phyloP scores from a whole-genome alignment of 2,113 vertebrate species.

The Azemiops feae region DNA sequence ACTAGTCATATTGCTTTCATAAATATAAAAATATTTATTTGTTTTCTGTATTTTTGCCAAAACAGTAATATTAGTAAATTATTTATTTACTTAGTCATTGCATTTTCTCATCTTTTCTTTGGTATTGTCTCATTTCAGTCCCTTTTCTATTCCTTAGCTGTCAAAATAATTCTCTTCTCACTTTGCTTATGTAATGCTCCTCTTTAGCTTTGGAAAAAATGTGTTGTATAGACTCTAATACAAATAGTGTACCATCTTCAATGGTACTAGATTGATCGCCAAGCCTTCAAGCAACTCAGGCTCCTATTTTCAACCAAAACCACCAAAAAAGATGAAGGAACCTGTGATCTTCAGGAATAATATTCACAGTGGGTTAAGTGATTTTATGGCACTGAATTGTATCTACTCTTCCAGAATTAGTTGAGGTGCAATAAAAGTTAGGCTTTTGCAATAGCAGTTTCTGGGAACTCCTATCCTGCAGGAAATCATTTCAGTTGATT shows the following conservation, averaged over 20 bases:
- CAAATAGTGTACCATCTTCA: background rate
- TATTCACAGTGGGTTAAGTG: background rate
- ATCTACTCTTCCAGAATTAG: background rate
- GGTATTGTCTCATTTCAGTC: background rate
- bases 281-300: background rate
- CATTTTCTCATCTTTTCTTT: background rate
- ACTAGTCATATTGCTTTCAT: background rate
- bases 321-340: background rate
- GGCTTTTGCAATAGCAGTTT: background rate
- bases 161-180: background rate
- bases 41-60: background rate
- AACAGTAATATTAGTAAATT: background rate
- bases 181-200: background rate
- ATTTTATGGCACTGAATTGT: background rate
- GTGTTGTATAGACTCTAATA: background rate
- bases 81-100: background rate
- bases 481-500: background rate
- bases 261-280: background rate
- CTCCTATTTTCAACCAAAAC: background rate
- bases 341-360: background rate
- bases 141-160: background rate
- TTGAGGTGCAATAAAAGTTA: background rate
- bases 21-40: background rate
- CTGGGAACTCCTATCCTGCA: background rate
- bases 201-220: background rate